A percentile compares a stretch with the other conserved stretches of the same genome.
phyloP scores from a whole-genome alignment of 2,113 vertebrate genomes.

The Cyanoderma ruficeps region DNA sequence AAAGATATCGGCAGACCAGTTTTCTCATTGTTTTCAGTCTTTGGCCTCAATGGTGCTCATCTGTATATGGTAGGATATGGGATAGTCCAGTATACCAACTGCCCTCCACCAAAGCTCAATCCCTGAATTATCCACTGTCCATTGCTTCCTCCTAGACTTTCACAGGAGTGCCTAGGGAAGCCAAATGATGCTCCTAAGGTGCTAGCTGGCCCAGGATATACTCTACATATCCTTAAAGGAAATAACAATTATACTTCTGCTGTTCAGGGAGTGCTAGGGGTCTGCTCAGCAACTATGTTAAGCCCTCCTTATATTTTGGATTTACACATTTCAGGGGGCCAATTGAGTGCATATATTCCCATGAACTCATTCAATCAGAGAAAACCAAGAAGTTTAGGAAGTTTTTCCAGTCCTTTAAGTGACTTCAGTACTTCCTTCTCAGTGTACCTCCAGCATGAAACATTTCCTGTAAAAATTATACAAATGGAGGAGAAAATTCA shows the following conservation, averaged over 20 bases:
- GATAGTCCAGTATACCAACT: not conserved
- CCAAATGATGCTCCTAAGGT: not conserved
- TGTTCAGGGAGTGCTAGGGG: not conserved
- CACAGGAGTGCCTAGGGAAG: not conserved
- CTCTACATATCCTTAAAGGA: not conserved
- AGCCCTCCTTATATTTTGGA: not conserved
- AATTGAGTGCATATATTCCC: not conserved
- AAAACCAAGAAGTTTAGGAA: not conserved
- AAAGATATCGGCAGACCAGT: not conserved
- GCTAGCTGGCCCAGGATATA: not conserved
- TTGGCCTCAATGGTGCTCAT: accelerated
- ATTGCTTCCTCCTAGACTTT: not conserved
- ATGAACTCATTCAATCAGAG: not conserved
- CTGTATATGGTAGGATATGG: not conserved
- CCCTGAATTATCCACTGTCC: not conserved
- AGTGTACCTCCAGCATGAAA: not conserved
- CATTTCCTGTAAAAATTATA: not conserved
- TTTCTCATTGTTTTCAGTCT: not conserved
- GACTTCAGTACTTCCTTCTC: not conserved
- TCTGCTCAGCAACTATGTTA: not conserved
- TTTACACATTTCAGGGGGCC: not conserved
- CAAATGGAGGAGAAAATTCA: not conserved
- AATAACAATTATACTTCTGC: not conserved
- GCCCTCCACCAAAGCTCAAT: accelerated
- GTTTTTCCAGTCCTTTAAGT: not conserved